Evolutionary conservation across 2,888 invertebrate species (phyloP).

Genomic region (Arrhopalites spinosus): DNA sequence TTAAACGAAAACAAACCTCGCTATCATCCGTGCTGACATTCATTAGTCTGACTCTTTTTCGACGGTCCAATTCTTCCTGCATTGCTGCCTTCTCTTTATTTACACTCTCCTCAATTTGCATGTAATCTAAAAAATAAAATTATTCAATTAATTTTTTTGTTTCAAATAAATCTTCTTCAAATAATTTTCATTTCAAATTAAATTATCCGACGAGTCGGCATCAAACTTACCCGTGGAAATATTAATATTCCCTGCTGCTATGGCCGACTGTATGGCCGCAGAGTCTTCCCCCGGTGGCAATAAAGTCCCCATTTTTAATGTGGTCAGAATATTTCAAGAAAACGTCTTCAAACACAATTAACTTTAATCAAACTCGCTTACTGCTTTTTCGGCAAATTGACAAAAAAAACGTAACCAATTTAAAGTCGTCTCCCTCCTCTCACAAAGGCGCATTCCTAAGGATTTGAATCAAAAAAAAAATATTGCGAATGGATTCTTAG

Average conservation of each 20-base stretch:
- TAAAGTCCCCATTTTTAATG: constrained; percentile 19
- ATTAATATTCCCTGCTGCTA: constrained; percentile 69
- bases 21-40: constrained; percentile 98
- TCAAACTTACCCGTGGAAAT: constrained; percentile 69
- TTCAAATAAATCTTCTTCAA: too few species aligned
- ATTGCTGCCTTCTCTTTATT: constrained; percentile 87
- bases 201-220: too few species aligned
- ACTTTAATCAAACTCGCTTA: background rate
- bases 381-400: background rate
- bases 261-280: constrained; percentile 63
- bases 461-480: too few species aligned
- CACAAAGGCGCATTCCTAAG: too few species aligned
- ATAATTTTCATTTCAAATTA: too few species aligned
- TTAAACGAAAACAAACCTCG: constrained; percentile 68
- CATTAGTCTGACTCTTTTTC: constrained; percentile 89
- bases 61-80: constrained; percentile 93
- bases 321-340: too few species aligned
- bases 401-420: too few species aligned
- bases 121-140: constrained; percentile 66
- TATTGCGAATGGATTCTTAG: too few species aligned
- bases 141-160: background rate
- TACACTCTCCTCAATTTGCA: constrained; percentile 85
- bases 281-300: constrained; percentile 37
- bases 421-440: too few species aligned
- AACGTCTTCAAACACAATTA: background rate